Conservation (phyloP, 2,797 vertebrate genomes). For the Ceyx erithaca region DNA sequence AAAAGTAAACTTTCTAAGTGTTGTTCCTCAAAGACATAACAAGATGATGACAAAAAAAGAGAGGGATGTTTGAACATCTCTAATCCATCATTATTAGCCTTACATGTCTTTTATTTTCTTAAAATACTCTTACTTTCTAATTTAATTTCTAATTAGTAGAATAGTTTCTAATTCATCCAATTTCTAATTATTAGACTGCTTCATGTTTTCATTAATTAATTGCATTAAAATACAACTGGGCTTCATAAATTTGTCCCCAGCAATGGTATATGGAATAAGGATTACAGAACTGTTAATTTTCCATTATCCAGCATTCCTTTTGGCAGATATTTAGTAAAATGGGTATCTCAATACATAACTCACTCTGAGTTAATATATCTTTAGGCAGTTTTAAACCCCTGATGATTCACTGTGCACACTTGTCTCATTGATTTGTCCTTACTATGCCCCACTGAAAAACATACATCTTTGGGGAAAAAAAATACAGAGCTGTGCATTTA, state of each 20-base stretch:
- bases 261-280: background rate
- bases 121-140: background rate
- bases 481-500: background rate
- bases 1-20: background rate
- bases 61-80: background rate
- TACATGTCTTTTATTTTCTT: background rate
- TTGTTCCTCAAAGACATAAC: background rate
- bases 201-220: background rate
- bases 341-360: conserved; percentile 16
- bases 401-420: conserved; percentile 45
- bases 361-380: conserved; percentile 39
- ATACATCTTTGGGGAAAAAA: background rate
- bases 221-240: background rate
- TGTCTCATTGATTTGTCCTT: conserved; percentile 63
- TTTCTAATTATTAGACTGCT: background rate
- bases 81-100: background rate
- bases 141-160: background rate
- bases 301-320: conserved; percentile 36
- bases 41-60: background rate
- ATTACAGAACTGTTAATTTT: conserved; percentile 7
- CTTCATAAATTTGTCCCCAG: conserved; percentile 6
- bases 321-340: conserved; percentile 30
- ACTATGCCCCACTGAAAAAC: conserved; percentile 4
- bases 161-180: background rate
- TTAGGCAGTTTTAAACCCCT: conserved; percentile 46